phyloP scores from a whole-genome alignment of 2,113 vertebrate genomes.

The Lepus americanus region DNA sequence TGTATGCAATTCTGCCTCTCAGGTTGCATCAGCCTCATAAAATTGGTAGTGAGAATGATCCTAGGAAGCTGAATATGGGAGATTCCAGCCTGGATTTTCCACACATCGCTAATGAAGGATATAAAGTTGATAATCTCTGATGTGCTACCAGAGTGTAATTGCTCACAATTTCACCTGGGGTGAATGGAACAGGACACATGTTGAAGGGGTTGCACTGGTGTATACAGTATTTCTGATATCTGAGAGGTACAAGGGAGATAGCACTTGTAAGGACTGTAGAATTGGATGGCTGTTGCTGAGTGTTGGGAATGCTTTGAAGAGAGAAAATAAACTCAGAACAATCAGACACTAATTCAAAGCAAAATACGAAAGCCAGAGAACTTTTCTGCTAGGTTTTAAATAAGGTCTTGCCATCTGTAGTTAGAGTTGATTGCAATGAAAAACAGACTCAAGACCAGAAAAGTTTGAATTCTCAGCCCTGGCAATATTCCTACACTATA shows the following conservation, averaged over 20 bases:
- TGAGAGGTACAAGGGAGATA: not conserved
- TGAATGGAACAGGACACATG: not conserved
- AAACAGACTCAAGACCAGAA: not conserved
- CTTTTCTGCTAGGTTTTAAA: not conserved
- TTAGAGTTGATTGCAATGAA: not conserved
- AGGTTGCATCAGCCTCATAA: not conserved
- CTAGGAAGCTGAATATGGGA: not conserved
- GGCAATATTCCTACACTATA: not conserved
- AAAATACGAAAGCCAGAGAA: constrained; percentile 15
- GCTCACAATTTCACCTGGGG: not conserved
- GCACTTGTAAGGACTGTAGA: not conserved
- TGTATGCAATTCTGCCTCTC: not conserved
- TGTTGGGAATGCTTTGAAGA: not conserved
- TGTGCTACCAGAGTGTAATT: not conserved
- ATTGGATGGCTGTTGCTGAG: not conserved
- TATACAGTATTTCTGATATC: not conserved
- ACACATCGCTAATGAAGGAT: not conserved
- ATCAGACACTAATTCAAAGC: not conserved
- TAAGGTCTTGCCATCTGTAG: not conserved
- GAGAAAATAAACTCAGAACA: not conserved
- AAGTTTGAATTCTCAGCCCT: not conserved
- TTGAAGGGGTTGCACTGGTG: not conserved
- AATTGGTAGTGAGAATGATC: not conserved
- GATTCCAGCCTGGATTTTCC: not conserved
- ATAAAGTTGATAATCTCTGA: not conserved